Evolutionary conservation across 2,888 invertebrate species (phyloP).

Genomic region (Rhaphigaster nebulosa): DNA sequence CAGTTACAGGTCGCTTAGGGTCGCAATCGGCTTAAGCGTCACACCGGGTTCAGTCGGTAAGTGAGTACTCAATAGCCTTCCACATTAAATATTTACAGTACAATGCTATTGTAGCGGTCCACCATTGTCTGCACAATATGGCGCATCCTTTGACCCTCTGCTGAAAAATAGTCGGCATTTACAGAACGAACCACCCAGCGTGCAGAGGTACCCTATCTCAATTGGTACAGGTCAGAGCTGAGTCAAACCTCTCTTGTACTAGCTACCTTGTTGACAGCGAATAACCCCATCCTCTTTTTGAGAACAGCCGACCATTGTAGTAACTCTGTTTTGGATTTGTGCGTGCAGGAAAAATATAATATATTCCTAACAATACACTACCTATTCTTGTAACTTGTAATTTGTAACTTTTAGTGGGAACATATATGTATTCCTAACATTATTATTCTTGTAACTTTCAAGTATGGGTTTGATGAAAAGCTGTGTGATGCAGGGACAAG

Average conservation of each 20-base stretch:
- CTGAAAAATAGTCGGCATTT: constrained; percentile 36
- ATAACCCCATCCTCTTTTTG: constrained; percentile 12
- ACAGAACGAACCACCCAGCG: constrained; percentile 12
- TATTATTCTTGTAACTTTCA: too few species aligned
- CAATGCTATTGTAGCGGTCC: constrained; percentile 40
- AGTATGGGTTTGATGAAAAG: too few species aligned
- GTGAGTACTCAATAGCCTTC: background rate
- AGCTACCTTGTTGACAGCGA: constrained; percentile 30
- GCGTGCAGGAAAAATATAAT: background rate
- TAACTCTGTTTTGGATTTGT: background rate
- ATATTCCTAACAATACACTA: background rate
- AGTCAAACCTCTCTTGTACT: background rate
- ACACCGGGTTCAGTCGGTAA: background rate
- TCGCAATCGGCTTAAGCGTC: constrained; percentile 37
- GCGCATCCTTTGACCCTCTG: constrained; percentile 31
- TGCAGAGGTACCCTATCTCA: background rate
- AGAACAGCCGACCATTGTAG: background rate
- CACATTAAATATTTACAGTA: constrained; percentile 49
- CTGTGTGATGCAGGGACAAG: too few species aligned
- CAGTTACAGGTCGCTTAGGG: constrained; percentile 26
- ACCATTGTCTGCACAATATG: constrained; percentile 20
- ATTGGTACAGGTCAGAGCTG: constrained; percentile 17
- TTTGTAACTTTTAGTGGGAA: background rate
- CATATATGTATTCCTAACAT: background rate
- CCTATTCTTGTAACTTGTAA: background rate